Evolutionary conservation across 2,113 vertebrate species (phyloP), one percentile per base, ranked within the genome.

Genomic region (Gopherus evgoodei): DNA sequence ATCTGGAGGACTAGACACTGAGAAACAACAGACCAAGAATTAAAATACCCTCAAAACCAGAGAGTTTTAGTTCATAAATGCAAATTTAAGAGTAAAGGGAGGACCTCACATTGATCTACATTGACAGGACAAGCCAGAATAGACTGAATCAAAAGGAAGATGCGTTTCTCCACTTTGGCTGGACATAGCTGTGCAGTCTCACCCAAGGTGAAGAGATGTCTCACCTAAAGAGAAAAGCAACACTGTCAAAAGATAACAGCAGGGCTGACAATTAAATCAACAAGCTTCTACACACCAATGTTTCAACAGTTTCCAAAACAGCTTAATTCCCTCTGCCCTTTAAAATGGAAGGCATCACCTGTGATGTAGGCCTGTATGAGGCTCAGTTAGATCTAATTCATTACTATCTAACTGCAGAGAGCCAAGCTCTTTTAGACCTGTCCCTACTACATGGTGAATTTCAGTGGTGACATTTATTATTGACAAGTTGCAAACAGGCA

Each of bases 141-240:
- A 79, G 99, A 99, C 72, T 99, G 99, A 54, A 99, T 98, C 82
- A 99, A 90, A n/a, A 99, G 98, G 84, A 99, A 98, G 27, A 98
- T 90, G 84, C 95, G 97, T 69, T 99, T 99, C 75, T 97, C 97
- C 59, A 99, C 98, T 94, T 94, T 98, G 76, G 98, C 95, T 16
- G 99, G 99, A 96, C 99, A 99, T 80, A 99, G 97, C 72, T 99
- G 99, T 0, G 99, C 99, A 1, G 98, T 96, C 31, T 99, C 98
- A 1, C 99, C 99, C 95, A 99, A 95, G 44, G 99, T 99, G 96
- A 99, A 99, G 87, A 99, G 98, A 90, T 99, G 98, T 80, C 98
- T 99, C 54, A 99, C 98, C 99, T 99, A 93, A 54, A 87, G 31
- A 95, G 78, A 78, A 87, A 93, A 95, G 57, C 35, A 79, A 72